Conservation (phyloP, 1,140 invertebrate species). For the Trichoplusia ni region DNA sequence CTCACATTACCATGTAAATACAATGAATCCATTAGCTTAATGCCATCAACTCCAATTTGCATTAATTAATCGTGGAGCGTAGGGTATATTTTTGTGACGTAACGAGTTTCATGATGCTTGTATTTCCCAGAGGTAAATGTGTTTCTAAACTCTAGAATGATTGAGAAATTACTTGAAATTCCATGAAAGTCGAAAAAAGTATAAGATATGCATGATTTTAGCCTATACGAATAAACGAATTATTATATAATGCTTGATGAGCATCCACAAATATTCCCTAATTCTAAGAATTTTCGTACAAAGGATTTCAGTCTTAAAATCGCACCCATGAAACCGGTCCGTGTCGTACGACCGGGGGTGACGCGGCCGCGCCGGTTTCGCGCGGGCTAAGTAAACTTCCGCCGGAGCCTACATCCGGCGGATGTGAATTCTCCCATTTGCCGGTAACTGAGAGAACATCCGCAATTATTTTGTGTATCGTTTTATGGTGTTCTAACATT, state of each 20-base stretch:
- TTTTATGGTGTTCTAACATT: constrained; percentile 31
- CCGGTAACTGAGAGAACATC: constrained; percentile 34
- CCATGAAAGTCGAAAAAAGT: no score
- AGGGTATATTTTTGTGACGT: not conserved
- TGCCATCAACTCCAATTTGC: not conserved
- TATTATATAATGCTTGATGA: no score
- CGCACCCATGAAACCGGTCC: not conserved
- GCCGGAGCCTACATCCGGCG: constrained; percentile 35
- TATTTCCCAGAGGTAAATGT: no score
- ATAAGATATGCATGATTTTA: no score
- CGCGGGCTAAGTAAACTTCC: constrained; percentile 46
- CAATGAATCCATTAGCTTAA: constrained; percentile 6
- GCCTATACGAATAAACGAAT: no score
- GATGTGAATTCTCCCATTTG: constrained; percentile 42
- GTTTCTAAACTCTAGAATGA: no score
- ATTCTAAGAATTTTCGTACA: not conserved
- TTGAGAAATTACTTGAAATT: not conserved
- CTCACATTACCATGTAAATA: constrained; percentile 2
- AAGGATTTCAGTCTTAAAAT: constrained; percentile 6
- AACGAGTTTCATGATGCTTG: no score
- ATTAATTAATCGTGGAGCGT: not conserved
- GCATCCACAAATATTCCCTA: not conserved
- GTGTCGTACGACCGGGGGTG: constrained; percentile 27
- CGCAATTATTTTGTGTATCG: constrained; percentile 40
- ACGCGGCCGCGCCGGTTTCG: constrained; percentile 38